Conservation (phyloP, 2,113 vertebrate species). For the Amia ocellicauda region DNA sequence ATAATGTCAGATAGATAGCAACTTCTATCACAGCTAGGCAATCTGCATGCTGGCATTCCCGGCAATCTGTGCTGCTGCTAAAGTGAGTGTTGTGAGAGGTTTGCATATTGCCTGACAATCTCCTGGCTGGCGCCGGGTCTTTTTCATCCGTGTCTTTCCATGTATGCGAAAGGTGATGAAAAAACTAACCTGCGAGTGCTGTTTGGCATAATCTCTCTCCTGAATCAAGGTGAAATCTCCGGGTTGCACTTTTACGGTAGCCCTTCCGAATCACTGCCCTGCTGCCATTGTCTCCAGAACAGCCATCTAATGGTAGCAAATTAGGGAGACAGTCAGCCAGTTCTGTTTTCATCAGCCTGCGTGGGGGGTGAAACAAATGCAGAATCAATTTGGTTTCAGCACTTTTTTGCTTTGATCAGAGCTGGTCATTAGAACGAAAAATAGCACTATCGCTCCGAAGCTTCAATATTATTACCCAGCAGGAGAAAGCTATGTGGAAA, state of each 20-base stretch:
- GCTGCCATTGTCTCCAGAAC: neutral
- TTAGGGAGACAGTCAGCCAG: neutral
- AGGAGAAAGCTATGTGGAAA: constrained; percentile 9
- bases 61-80: neutral
- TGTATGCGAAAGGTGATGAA: neutral
- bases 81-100: neutral
- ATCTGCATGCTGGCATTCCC: neutral
- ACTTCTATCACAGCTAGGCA: constrained; percentile 3
- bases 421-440: constrained; percentile 29
- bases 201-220: constrained; percentile 16
- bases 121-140: neutral
- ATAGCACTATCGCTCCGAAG: constrained; percentile 21
- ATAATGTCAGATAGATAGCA: neutral
- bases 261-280: constrained; percentile 39
- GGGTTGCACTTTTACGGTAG: constrained; percentile 45
- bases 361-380: constrained; percentile 10
- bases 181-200: neutral
- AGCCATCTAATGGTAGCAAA: constrained; percentile 1
- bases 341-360: too few relatives aligned
- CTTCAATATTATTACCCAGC: constrained; percentile 37
- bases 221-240: constrained; percentile 31
- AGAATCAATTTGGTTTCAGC: constrained; percentile 39
- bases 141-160: neutral
- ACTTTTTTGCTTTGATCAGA: constrained; percentile 43
- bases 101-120: neutral